Conservation (phyloP, 2,888 invertebrate genomes). For the Synergus japonicus region DNA sequence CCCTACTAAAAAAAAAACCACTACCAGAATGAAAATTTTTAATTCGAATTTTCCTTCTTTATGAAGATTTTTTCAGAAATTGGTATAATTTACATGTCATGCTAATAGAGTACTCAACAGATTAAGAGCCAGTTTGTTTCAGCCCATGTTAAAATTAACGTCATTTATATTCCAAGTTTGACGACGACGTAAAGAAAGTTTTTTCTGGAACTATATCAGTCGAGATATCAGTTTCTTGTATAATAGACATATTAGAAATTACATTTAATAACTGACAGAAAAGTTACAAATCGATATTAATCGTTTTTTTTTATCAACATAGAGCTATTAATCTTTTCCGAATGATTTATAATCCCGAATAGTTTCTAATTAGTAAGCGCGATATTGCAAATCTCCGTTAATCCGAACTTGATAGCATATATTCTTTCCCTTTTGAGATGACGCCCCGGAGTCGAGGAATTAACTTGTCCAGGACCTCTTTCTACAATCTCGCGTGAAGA, state of each 20-base stretch:
- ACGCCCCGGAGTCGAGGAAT: slow-evolving; percentile 55
- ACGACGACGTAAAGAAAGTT: not conserved
- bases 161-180: not conserved
- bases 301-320: not conserved
- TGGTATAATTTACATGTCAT: not conserved
- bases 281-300: not conserved
- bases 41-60: not conserved
- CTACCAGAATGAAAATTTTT: not conserved
- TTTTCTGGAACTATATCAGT: not conserved
- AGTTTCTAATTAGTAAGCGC: not conserved
- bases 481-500: slow-evolving; percentile 61
- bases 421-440: slow-evolving; percentile 33
- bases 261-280: not conserved
- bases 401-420: slow-evolving; percentile 22
- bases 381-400: slow-evolving; percentile 6
- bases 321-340: not conserved
- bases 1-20: not conserved
- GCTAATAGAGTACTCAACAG: not conserved
- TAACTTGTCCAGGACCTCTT: slow-evolving; percentile 66
- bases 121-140: slow-evolving; percentile 27
- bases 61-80: not conserved
- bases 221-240: not conserved
- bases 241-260: not conserved
- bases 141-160: slow-evolving; percentile 6
- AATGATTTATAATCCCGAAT: not conserved